phyloP scores from a whole-genome alignment of 2,888 invertebrate species.

The Patella pellucida region DNA sequence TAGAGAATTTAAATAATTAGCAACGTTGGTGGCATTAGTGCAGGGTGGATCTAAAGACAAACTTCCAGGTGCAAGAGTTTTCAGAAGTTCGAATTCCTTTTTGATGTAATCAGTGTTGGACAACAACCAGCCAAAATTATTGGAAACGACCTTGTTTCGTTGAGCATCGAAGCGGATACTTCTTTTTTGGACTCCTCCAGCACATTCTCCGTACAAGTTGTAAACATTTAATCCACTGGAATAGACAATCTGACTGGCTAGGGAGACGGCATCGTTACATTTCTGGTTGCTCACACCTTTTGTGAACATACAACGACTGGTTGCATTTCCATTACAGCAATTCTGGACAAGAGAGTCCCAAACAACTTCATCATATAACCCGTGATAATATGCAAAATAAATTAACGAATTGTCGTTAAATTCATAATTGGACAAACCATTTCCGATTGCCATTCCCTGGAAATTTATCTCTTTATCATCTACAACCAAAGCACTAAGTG shows the following conservation, averaged over 20 bases:
- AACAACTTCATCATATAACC: conserved; percentile 54
- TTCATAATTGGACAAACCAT: conserved; percentile 23
- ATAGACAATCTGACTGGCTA: conserved; percentile 38
- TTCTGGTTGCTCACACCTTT: conserved; percentile 17
- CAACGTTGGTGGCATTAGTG: conserved; percentile 47
- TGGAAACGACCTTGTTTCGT: conserved; percentile 20
- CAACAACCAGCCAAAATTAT: conserved; percentile 40
- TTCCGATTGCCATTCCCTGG: conserved; percentile 15
- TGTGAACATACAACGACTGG: conserved; percentile 41
- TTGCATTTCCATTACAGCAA: conserved; percentile 48
- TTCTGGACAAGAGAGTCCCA: conserved; percentile 35
- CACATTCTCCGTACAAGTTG: conserved; percentile 70
- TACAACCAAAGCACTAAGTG: conserved; percentile 68
- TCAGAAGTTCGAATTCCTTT: conserved; percentile 27
- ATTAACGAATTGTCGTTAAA: conserved; percentile 67
- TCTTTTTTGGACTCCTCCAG: conserved; percentile 27
- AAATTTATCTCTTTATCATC: conserved; percentile 66
- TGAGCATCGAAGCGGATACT: conserved; percentile 16
- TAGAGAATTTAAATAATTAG: conserved; percentile 75
- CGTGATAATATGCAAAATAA: conserved; percentile 50
- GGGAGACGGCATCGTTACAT: conserved; percentile 21
- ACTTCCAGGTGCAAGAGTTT: conserved; percentile 15
- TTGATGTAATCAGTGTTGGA: conserved; percentile 9
- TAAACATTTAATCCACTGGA: conserved; percentile 68
- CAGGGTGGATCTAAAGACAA: conserved; percentile 59